Conservation (phyloP, 2,797 vertebrate genomes). For the Thunnus albacares region DNA sequence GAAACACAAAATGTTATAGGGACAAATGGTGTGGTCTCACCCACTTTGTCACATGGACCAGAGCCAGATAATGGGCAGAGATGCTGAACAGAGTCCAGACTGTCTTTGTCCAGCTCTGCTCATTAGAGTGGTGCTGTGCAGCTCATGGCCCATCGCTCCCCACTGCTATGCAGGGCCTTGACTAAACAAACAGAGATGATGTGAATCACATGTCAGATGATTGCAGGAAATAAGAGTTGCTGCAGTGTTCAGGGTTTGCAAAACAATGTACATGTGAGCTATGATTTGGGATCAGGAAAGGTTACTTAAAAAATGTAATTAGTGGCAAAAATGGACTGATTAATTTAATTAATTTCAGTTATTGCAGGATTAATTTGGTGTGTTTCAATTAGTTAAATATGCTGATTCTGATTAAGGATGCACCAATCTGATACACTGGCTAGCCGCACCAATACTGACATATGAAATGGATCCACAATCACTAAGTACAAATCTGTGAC, state of each 20-base stretch:
- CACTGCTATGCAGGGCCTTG: conserved; percentile 63
- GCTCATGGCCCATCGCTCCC: conserved; percentile 75
- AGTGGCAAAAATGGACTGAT: background rate
- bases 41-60: conserved; percentile 64
- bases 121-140: conserved; percentile 83
- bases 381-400: conserved; percentile 26
- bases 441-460: background rate
- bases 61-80: conserved; percentile 80
- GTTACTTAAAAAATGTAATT: conserved; percentile 16
- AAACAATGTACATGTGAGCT: conserved; percentile 18
- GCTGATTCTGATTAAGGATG: conserved; percentile 17
- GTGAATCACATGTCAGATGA: conserved; percentile 73
- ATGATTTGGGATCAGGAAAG: background rate
- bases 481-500: background rate
- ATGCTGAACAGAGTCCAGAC: conserved; percentile 83
- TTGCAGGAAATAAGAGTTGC: conserved; percentile 64
- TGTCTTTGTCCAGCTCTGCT: conserved; percentile 83
- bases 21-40: no score
- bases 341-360: conserved; percentile 9
- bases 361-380: conserved; percentile 6
- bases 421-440: background rate
- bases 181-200: conserved; percentile 78
- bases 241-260: conserved; percentile 22
- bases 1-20: no score
- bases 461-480: background rate